phyloP scores from a whole-genome alignment of 2,888 invertebrate genomes.

The Rhimphoctona megacephalus region DNA sequence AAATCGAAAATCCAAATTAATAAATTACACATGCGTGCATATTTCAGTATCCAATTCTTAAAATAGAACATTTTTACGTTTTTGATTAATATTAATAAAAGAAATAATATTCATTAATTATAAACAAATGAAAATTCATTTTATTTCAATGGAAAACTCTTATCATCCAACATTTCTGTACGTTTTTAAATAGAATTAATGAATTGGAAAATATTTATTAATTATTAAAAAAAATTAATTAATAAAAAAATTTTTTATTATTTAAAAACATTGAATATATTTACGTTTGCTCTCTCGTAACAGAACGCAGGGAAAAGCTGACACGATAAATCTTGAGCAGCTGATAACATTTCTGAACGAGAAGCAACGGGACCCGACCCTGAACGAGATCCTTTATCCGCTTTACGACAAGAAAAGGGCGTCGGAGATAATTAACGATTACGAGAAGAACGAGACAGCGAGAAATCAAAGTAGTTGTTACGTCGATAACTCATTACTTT shows the following conservation, averaged over 20 bases:
- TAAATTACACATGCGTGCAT: too few relatives aligned
- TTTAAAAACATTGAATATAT: constrained; percentile 6
- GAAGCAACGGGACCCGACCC: constrained; percentile 98
- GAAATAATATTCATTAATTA: background rate
- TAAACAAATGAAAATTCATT: background rate
- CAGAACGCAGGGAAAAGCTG: constrained; percentile 96
- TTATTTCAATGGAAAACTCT: too few relatives aligned
- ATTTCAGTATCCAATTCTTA: too few relatives aligned
- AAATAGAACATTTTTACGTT: background rate
- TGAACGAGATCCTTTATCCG: constrained; percentile 99
- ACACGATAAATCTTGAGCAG: constrained; percentile 94
- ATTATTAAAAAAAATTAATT: background rate
- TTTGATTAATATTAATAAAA: background rate
- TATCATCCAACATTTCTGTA: too few relatives aligned
- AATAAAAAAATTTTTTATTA: too few relatives aligned
- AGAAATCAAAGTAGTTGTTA: constrained; percentile 87
- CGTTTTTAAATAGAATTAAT: too few relatives aligned
- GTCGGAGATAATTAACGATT: constrained; percentile 95
- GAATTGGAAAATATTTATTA: too few relatives aligned
- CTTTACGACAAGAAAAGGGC: constrained; percentile 98
- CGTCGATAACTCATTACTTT: constrained; percentile 6
- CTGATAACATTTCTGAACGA: constrained; percentile 97
- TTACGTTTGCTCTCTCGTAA: constrained; percentile 67
- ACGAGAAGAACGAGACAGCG: constrained; percentile 94
- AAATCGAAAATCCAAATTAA: too few relatives aligned